These are phyloP conservation scores for Pristionchus fissidentatus DNA, from an alignment of 2,888 invertebrate genomes.

Conservation along the genomic window DNA sequence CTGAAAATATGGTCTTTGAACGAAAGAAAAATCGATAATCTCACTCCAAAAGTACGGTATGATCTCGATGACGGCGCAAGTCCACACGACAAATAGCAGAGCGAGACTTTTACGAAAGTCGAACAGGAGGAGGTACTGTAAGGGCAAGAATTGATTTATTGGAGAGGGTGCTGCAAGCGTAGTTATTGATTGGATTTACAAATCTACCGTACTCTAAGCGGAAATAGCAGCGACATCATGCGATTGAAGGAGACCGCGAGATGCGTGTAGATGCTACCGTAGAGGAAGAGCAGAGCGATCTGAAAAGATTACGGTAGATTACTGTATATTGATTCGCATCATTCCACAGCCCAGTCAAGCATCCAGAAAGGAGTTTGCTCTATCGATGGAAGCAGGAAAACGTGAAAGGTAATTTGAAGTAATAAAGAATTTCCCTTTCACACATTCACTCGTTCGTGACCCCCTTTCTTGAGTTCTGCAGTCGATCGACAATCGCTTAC, in stretches of 20 bases:
- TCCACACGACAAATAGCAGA: conserved; percentile 8
- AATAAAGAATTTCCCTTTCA: too few species aligned
- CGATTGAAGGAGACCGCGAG: conserved; percentile 34
- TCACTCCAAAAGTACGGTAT: conserved; percentile 38
- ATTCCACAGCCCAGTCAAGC: too few species aligned
- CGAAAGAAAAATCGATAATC: not conserved
- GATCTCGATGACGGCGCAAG: conserved; percentile 23
- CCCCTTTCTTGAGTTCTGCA: not conserved
- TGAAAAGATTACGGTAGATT: not conserved
- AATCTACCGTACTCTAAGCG: conserved; percentile 19
- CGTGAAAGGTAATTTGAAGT: too few species aligned
- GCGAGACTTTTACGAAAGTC: not conserved
- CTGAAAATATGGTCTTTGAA: not conserved
- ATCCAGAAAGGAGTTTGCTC: too few species aligned
- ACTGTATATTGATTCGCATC: not conserved
- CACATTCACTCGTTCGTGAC: too few species aligned
- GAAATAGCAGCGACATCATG: conserved; percentile 24
- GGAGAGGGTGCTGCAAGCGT: not conserved
- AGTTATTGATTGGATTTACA: not conserved
- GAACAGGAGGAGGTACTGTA: conserved; percentile 40
- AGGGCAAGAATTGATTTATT: not conserved
- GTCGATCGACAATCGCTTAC: not conserved
- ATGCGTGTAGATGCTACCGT: conserved; percentile 40
- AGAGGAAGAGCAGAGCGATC: conserved; percentile 36
- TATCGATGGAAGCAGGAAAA: too few species aligned